Base-by-base conservation (phyloP, 2,113 vertebrate genomes). In the Phaethon lepturus region DNA sequence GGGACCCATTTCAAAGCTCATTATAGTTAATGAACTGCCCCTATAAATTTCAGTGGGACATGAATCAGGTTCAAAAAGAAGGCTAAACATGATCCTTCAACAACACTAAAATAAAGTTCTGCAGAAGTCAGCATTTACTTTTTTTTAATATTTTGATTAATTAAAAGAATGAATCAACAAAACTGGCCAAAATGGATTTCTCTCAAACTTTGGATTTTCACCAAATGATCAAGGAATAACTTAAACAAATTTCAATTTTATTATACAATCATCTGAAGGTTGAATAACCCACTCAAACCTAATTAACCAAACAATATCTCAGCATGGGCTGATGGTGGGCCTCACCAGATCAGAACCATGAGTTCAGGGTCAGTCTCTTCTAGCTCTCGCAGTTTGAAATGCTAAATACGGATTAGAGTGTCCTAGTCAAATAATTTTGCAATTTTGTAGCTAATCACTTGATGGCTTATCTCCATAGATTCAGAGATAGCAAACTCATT, bases 1-100 rank as follows among this genome's bases (percentile, higher is more conserved):
- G 93, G 49, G 93, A 91, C 56, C 7, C 58, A 95, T 96, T 96
- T 93, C 86, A 94, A 73, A 94, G 53, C 40, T 81, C 67, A 45
- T 96, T 94, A 75, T 17, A 87, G 60, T 53, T 94, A 96, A 95
- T 96, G 93, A 96, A 96, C 76, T 45, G 40, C 49, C 47, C 45
- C 42, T 79, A 79, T 95, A 94, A 95, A 96, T 95, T 96, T 91
- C 84, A 76, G 69, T 17, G 58, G 71, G 87, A 40, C 24, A 91
- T 94, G 80, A 95, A 96, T 96, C 92, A 96, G 33, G 9, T 24
- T 90, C 52, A 75, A 22, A 72, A 91, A 89, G 91, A 82, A 87
- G 6, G 47, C 45, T 83, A 86, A 94, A 77, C 7, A 17, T 63
- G n/a, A 92, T 84, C 81, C 16, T 90, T 89, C 92, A 88, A 60